phyloP scores from a whole-genome alignment of 2,888 invertebrate genomes.

The Xestia ashworthii region DNA sequence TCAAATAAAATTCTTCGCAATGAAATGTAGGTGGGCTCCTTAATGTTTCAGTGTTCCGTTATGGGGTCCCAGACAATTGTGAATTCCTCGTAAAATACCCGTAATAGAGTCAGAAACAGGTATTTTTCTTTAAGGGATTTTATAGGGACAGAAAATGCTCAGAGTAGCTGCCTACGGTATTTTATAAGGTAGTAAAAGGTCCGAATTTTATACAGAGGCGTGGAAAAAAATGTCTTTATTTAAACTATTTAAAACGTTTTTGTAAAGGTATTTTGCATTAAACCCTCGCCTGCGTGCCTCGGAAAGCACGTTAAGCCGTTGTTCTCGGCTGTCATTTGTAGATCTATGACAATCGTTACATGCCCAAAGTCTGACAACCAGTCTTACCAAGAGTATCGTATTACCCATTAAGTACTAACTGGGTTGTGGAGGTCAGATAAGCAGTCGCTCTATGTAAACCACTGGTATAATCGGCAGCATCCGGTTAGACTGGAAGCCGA shows the following conservation, averaged over 20 bases:
- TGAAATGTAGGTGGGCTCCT: constrained; percentile 24
- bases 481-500: too few species aligned
- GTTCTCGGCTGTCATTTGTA: too few species aligned
- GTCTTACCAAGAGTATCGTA: too few species aligned
- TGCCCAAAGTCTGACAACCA: too few species aligned
- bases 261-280: background rate
- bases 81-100: constrained; percentile 41
- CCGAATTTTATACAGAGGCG: too few species aligned
- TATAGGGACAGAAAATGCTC: constrained; percentile 1
- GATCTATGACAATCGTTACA: too few species aligned
- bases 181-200: background rate
- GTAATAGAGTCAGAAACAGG: constrained; percentile 34
- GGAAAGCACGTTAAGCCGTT: too few species aligned
- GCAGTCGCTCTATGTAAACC: too few species aligned
- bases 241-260: background rate
- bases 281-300: too few species aligned
- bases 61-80: constrained; percentile 24
- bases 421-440: too few species aligned
- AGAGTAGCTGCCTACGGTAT: background rate
- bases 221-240: background rate
- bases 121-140: background rate
- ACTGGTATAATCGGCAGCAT: too few species aligned
- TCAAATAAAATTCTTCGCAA: constrained; percentile 39
- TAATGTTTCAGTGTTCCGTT: constrained; percentile 40
- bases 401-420: too few species aligned